Evolutionary conservation across 1,140 invertebrate species (phyloP).

Genomic region (Diorhabda sublineata): DNA sequence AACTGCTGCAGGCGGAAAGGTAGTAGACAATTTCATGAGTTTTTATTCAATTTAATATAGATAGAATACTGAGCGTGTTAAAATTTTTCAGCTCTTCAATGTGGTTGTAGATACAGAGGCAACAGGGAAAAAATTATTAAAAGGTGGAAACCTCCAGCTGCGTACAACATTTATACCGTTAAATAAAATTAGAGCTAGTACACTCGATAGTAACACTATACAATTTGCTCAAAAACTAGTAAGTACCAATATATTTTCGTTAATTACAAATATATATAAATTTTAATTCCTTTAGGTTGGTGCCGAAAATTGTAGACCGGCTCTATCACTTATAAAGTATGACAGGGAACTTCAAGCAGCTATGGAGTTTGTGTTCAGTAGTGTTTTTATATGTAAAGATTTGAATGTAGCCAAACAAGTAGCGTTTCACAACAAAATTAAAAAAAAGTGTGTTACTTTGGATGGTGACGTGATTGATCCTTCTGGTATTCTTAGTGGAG

Average conservation of each 20-base stretch:
- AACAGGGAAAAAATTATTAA: constrained; percentile 79
- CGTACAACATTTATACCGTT: constrained; percentile 88
- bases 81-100: constrained; percentile 72
- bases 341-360: constrained; percentile 65
- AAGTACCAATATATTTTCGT: constrained; percentile 37
- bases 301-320: constrained; percentile 75
- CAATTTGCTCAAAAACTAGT: constrained; percentile 70
- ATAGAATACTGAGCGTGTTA: too few relatives aligned
- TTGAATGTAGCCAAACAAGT: constrained; percentile 72
- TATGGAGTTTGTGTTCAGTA: constrained; percentile 88
- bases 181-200: constrained; percentile 74
- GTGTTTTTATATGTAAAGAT: constrained; percentile 77
- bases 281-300: constrained; percentile 54
- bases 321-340: constrained; percentile 79
- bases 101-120: constrained; percentile 85
- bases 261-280: neutral
- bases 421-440: constrained; percentile 72
- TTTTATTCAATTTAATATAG: neutral
- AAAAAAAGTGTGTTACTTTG: constrained; percentile 79
- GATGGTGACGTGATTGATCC: constrained; percentile 93
- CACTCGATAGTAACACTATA: constrained; percentile 60
- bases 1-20: constrained; percentile 79
- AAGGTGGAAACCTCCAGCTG: constrained; percentile 73
- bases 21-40: constrained; percentile 43
- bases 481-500: constrained; percentile 82